Conservation (phyloP, 2,888 invertebrate genomes). For the Opisthograptis luteolata region DNA sequence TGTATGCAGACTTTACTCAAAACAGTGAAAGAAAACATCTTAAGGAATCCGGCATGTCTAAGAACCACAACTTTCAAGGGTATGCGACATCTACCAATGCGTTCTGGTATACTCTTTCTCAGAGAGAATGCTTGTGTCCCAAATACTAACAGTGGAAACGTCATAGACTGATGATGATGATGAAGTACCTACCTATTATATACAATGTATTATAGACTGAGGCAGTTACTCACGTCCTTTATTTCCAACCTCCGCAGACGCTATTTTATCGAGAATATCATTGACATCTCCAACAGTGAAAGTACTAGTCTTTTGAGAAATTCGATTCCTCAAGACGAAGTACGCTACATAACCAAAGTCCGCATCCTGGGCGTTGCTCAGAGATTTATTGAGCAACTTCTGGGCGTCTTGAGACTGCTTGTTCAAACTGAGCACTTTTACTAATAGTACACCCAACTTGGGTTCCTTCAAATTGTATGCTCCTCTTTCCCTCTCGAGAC, state of each 20-base stretch:
- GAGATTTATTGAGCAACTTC: constrained; percentile 75
- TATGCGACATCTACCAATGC: too few species aligned
- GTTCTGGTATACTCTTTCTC: too few species aligned
- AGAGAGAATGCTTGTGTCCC: too few species aligned
- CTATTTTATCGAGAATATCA: constrained; percentile 89
- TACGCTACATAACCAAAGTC: constrained; percentile 94
- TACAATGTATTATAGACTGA: too few species aligned
- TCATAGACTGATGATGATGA: too few species aligned
- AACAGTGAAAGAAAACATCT: too few species aligned
- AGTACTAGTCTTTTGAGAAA: constrained; percentile 62
- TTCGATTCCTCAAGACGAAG: constrained; percentile 86
- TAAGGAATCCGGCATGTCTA: too few species aligned
- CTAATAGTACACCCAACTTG: constrained; percentile 88
- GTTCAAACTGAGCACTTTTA: constrained; percentile 90
- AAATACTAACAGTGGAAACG: too few species aligned
- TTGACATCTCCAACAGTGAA: constrained; percentile 90
- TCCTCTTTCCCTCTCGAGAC: constrained; percentile 90
- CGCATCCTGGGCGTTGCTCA: constrained; percentile 73
- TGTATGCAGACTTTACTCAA: too few species aligned
- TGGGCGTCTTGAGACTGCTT: constrained; percentile 81
- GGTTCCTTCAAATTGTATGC: constrained; percentile 93
- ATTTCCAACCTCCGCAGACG: constrained; percentile 86
- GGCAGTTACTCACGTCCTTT: constrained; percentile 75
- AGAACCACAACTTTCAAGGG: too few species aligned
- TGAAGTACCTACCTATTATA: too few species aligned